Base-by-base conservation (phyloP, 2,113 vertebrate genomes). In the Calyptomena viridis region DNA sequence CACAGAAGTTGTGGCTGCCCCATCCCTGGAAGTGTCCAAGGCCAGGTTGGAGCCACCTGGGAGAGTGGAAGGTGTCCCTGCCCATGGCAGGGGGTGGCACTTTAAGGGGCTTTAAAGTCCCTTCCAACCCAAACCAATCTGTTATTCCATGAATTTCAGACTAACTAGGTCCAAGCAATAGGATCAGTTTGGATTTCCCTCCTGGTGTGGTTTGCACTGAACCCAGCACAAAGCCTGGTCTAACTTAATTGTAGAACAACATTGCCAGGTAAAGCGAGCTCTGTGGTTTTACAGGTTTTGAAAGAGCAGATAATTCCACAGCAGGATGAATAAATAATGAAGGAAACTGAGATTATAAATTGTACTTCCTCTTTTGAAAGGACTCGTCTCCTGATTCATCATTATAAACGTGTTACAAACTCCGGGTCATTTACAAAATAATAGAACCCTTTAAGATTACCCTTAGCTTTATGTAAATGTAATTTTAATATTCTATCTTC, bases 381-480 rank as follows among this genome's bases (percentile, higher is more conserved):
- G 79, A 46, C 79, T 87, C 2, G 5, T 73, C 66, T 67, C 91
- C 89, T 2, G 44, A 8, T 28, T 71, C 63, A 0, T 15, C 16
- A 4, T 39, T 77, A 44, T 28, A 80, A 85, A 83, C 6, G 35
- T 2, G 0, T 56, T 68, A 84, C 82, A 86, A 86, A 77, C 88
- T 92, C 33, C 3, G 0, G 85, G 85, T 94, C 93, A 71, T 55
- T 88, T 87, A 80, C 90, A 77, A 80, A 94, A 74, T 69, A 94
- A 90, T 52, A 25, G 91, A 84, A 52, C 42, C 0, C 87, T 93
- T 88, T 80, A 81, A 64, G 87, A 86, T 89, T 67, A 94, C 91
- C 94, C 90, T 94, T 56, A 87, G 94, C 91, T 95, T 90, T 87
- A 89, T 95, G 93, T 64, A 93, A 95, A 94, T 91, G 84, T 0